A percentile compares a stretch with the other conserved stretches of the same genome.
These are phyloP conservation scores for Peribatodes rhomboidaria DNA, from an alignment of 2,888 invertebrate genomes.

Conservation along the genomic window DNA sequence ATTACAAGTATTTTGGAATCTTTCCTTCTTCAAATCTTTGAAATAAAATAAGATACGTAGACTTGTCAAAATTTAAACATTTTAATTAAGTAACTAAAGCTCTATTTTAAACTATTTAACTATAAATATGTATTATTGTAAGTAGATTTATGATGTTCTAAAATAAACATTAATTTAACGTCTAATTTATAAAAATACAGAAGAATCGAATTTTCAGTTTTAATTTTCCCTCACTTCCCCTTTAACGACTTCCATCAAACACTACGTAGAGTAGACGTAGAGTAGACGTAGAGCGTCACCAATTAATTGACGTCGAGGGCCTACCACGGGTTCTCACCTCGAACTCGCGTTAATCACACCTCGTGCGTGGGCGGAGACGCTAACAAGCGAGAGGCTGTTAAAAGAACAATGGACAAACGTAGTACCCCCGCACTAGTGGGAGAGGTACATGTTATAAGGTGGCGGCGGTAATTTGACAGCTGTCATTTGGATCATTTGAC, in stretches of 20 bases:
- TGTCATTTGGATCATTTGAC: too few species aligned
- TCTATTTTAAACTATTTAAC: too few species aligned
- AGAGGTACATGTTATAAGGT: slow-evolving; percentile 41
- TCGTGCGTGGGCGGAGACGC: slow-evolving; percentile 59
- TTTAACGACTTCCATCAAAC: slow-evolving; percentile 34
- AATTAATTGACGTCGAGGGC: slow-evolving; percentile 57
- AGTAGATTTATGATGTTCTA: too few species aligned
- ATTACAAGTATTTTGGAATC: too few species aligned
- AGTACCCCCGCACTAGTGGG: slow-evolving; percentile 35
- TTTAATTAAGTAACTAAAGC: too few species aligned
- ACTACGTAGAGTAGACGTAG: not conserved
- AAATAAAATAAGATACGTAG: too few species aligned
- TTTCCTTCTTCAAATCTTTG: too few species aligned
- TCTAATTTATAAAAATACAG: too few species aligned
- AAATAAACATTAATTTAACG: too few species aligned
- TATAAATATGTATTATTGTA: too few species aligned
- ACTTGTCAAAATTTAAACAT: too few species aligned
- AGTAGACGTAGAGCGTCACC: slow-evolving; percentile 33
- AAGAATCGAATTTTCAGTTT: not conserved
- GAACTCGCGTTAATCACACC: slow-evolving; percentile 72
- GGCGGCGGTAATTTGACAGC: slow-evolving; percentile 28
- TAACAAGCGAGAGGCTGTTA: slow-evolving; percentile 82
- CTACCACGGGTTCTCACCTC: slow-evolving; percentile 71
- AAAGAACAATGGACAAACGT: slow-evolving; percentile 84
- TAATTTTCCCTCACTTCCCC: not conserved